Percentiles rank a stretch among this genome's conserved stretches.
These are phyloP conservation scores for Gila orcuttii DNA, from an alignment of 2,113 vertebrate genomes.

Conservation along the genomic window DNA sequence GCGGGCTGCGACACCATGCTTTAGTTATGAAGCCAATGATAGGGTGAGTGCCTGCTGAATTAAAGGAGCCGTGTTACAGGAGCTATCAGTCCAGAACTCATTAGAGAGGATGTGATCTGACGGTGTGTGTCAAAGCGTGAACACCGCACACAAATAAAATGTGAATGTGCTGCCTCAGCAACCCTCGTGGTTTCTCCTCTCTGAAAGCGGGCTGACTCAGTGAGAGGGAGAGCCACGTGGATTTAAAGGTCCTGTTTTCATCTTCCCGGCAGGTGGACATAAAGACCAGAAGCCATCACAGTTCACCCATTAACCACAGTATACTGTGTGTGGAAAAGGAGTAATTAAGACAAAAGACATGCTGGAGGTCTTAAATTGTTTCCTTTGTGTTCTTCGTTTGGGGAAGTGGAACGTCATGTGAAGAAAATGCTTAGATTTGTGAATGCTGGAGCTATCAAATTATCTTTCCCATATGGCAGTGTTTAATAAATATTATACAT, in stretches of 20 bases:
- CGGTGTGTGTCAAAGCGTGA: conserved; percentile 44
- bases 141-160: conserved; percentile 45
- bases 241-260: conserved; percentile 37
- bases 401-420: not conserved
- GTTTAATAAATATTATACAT: not conserved
- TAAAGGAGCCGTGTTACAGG: conserved; percentile 31
- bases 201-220: conserved; percentile 27
- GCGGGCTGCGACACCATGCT: not conserved
- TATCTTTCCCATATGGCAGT: not conserved
- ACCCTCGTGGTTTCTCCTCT: conserved; percentile 12
- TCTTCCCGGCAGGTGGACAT: conserved; percentile 33
- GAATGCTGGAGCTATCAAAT: not conserved
- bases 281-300: conserved; percentile 34
- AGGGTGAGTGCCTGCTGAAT: conserved; percentile 15
- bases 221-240: not conserved
- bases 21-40: conserved; percentile 9
- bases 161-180: conserved; percentile 48
- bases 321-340: conserved; percentile 14
- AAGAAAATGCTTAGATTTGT: not conserved
- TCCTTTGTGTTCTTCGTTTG: not conserved
- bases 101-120: conserved; percentile 49
- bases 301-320: conserved; percentile 21
- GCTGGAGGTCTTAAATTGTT: conserved; percentile 13
- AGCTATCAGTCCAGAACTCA: conserved; percentile 43
- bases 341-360: conserved; percentile 35